Evolutionary conservation across 1,140 invertebrate species (phyloP).

Genomic region (Penaeus indicus): DNA sequence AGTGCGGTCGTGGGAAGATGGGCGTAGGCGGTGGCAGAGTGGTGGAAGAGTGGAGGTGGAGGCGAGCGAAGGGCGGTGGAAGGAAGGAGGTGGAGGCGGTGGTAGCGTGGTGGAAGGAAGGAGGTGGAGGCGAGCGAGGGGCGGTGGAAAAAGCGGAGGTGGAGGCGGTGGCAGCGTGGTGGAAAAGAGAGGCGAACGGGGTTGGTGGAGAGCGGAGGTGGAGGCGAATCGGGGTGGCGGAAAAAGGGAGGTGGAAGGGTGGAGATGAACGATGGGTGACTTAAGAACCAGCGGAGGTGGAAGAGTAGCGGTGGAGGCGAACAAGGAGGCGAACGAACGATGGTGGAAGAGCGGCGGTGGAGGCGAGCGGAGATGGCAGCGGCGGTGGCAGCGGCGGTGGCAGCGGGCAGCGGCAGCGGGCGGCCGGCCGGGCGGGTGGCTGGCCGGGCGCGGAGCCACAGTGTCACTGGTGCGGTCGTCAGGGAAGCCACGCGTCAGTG

Average conservation of each 20-base stretch:
- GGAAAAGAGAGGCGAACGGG: neutral
- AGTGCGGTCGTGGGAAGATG: too few species aligned
- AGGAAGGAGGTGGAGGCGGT: neutral
- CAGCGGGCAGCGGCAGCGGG: neutral
- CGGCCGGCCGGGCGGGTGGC: neutral
- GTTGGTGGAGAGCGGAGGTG: neutral
- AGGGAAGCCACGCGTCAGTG: conserved; percentile 41
- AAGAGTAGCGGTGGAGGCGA: neutral
- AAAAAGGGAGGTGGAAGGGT: neutral
- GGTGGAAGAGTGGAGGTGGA: neutral
- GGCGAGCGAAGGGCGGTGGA: neutral
- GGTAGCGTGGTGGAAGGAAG: neutral
- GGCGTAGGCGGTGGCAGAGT: too few species aligned
- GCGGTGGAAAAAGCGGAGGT: too few species aligned
- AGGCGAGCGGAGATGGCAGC: neutral
- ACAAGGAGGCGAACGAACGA: neutral
- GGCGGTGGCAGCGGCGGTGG: conserved; percentile 2
- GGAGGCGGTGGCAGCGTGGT: neutral
- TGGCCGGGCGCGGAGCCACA: neutral
- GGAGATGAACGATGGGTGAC: neutral
- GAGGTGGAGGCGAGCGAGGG: neutral
- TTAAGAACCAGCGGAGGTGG: neutral
- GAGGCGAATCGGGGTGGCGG: neutral
- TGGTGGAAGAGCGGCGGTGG: neutral
- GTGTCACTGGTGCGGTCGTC: conserved; percentile 59